phyloP scores from a whole-genome alignment of 2,888 invertebrate genomes.

The Drosophila melanosoma region DNA sequence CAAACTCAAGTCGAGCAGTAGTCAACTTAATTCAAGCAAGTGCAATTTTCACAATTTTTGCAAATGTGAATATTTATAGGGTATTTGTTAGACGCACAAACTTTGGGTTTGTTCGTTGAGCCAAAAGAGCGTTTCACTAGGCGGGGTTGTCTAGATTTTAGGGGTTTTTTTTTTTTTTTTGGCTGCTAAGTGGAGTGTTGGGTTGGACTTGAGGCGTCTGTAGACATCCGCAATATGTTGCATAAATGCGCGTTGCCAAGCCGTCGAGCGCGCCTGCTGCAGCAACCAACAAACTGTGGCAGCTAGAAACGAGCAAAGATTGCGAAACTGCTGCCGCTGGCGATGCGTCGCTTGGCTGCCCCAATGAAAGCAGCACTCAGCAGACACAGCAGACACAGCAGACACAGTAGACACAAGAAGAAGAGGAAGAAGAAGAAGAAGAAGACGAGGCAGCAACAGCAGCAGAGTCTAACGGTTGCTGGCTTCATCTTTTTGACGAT shows the following conservation, averaged over 20 bases:
- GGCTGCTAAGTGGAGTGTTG: neutral
- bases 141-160: slow-evolving; percentile 19
- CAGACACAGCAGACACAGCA: neutral
- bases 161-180: neutral
- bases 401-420: neutral
- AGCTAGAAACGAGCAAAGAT: slow-evolving; percentile 37
- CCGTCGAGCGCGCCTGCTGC: slow-evolving; percentile 14
- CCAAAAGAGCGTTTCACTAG: slow-evolving; percentile 30
- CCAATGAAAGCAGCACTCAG: slow-evolving; percentile 64
- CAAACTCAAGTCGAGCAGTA: neutral
- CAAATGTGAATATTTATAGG: neutral
- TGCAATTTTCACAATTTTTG: neutral
- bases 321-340: slow-evolving; percentile 65
- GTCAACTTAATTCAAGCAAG: too few species aligned
- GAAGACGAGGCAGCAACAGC: slow-evolving; percentile 6
- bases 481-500: slow-evolving; percentile 7
- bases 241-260: slow-evolving; percentile 62
- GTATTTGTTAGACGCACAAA: neutral
- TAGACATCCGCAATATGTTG: slow-evolving; percentile 61
- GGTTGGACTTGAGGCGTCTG: slow-evolving; percentile 24
- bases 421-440: slow-evolving; percentile 8
- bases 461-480: slow-evolving; percentile 19
- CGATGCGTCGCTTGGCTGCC: slow-evolving; percentile 78
- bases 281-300: neutral
- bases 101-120: neutral